These are phyloP conservation scores for Doris montereyensis DNA, from an alignment of 2,888 invertebrate genomes.

Conservation along the genomic window DNA sequence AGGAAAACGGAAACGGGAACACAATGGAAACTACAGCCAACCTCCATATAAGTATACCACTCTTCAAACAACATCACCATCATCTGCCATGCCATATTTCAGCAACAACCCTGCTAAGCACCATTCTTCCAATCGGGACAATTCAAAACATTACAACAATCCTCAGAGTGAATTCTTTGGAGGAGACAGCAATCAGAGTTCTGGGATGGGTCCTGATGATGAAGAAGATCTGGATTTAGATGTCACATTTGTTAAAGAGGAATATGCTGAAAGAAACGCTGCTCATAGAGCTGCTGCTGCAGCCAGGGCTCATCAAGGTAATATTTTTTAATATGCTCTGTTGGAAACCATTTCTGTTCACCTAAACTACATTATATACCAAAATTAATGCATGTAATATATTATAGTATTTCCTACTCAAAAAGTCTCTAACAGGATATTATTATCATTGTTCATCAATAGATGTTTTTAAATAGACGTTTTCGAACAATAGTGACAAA, in stretches of 20 bases:
- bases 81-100: conserved; percentile 31
- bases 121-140: conserved; percentile 24
- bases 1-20: conserved; percentile 37
- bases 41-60: conserved; percentile 36
- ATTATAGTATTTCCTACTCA: no score
- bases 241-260: conserved; percentile 48
- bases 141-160: conserved; percentile 35
- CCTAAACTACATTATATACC: no score
- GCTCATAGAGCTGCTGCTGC: conserved; percentile 36
- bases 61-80: conserved; percentile 36
- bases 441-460: no score
- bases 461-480: no score
- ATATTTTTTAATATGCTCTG: no score
- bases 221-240: conserved; percentile 45
- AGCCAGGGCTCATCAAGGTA: conserved; percentile 40
- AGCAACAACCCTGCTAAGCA: conserved; percentile 23
- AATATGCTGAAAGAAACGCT: conserved; percentile 44
- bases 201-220: conserved; percentile 43
- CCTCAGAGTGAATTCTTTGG: conserved; percentile 38
- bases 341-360: no score
- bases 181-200: conserved; percentile 41
- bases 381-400: no score
- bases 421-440: no score
- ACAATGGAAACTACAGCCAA: conserved; percentile 30
- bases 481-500: no score